phyloP scores from a whole-genome alignment of 2,888 invertebrate species.

The Adela reaumurella region DNA sequence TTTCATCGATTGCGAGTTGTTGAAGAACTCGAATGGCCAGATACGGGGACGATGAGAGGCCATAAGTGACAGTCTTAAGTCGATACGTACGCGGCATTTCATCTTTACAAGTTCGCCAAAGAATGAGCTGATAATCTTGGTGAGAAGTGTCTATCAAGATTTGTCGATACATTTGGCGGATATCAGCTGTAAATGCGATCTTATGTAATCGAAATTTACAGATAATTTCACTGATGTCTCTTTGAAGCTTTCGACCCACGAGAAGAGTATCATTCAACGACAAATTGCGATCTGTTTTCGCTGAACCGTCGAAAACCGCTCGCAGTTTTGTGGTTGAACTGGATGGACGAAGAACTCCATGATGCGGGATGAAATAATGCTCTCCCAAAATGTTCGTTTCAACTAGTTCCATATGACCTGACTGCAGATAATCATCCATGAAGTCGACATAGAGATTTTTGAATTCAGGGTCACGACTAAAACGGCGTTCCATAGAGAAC shows the following conservation, averaged over 20 bases:
- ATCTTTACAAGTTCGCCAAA: slow-evolving; percentile 5
- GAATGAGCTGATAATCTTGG: too few relatives aligned
- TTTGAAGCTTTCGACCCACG: slow-evolving; percentile 13
- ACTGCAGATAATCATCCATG: too few relatives aligned
- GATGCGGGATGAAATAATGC: slow-evolving; percentile 16
- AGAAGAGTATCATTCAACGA: slow-evolving; percentile 12
- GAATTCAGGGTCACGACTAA: too few relatives aligned
- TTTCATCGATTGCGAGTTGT: slow-evolving; percentile 1
- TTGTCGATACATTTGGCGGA: slow-evolving; percentile 11
- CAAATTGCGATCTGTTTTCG: slow-evolving; percentile 9
- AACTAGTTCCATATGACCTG: too few relatives aligned
- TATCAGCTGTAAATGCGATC: slow-evolving; percentile 11
- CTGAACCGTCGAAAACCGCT: slow-evolving; percentile 16
- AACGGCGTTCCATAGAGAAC: too few relatives aligned
- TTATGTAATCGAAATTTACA: slow-evolving; percentile 12
- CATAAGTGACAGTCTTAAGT: slow-evolving; percentile 14
- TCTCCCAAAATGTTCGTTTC: neutral
- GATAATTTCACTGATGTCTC: slow-evolving; percentile 11
- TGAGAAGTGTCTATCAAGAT: neutral
- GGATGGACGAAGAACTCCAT: slow-evolving; percentile 13
- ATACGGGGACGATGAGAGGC: slow-evolving; percentile 7
- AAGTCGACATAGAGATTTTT: too few relatives aligned
- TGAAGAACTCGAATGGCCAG: slow-evolving; percentile 8
- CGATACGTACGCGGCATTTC: slow-evolving; percentile 4
- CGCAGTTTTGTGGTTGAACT: slow-evolving; percentile 15